Evolutionary conservation across 1,140 invertebrate genomes (phyloP), one percentile per base, ranked within the genome.

Genomic region (Hylaeus anthracinus): DNA sequence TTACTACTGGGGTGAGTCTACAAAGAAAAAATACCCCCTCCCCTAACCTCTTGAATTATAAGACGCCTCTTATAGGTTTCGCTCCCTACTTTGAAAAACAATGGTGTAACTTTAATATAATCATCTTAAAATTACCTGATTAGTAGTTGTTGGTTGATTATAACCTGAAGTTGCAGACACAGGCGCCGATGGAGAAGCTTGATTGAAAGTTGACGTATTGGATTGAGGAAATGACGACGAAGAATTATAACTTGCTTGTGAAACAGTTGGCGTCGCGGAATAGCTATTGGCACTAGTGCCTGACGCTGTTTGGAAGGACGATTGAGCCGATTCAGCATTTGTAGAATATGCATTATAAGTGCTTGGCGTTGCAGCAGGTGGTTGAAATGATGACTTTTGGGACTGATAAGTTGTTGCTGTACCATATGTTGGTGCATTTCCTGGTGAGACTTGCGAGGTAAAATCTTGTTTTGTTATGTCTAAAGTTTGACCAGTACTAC

Each of bases 181-280:
- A 14, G 90, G 89, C 5, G 90, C 88, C 6, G 91, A 89, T 6
- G 92, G 89, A 43, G 92, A 92, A 2, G 91, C 88, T 86, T 93
- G 92, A 79, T 88, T 93, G 75, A 92, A 93, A 6, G 89, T 91
- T 26, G 92, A 90, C 55, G 91, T 86, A 85, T 90, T 92, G 1
- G 91, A 90, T 84, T 93, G 92, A 3, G 92, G 91, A 77, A 92
- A 93, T n/a, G 92, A 85, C 0, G 91, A 85, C 3, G 89, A 90
- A 10, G 89, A 89, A 76, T 88, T 92, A 70, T 92, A 93, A 58
- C 84, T 90, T 8, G 92, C 83, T 73, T 93, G 93, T 15, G 91
- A 88, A 48, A 92, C 91, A 2, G 92, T 88, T 5, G 91, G 83
- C 2, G 92, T 92, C 9, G 89, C 82, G 6, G 92, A 91, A 51